A percentile compares a stretch with the other conserved stretches of the same genome.
Conservation (phyloP, 2,113 vertebrate species). For the Ameiurus melas region DNA sequence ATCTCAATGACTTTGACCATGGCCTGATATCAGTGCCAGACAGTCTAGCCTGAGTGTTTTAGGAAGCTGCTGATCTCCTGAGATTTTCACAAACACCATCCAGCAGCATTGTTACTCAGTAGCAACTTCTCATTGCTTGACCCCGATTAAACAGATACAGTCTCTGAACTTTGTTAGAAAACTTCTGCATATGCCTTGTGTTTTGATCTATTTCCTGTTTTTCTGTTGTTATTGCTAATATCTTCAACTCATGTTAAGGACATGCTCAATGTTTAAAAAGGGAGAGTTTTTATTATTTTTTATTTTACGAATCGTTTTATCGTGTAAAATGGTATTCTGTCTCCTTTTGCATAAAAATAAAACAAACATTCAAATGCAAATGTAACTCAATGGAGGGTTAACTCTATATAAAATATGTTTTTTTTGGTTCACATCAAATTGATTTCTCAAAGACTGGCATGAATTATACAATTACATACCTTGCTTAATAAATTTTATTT, state of each 20-base stretch:
- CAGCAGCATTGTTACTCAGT: neutral
- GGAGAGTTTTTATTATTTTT: too few relatives aligned
- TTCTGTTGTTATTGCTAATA: neutral
- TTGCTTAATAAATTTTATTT: neutral
- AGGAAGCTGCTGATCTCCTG: neutral
- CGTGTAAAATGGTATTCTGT: neutral
- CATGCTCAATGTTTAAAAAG: too few relatives aligned
- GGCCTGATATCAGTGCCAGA: neutral
- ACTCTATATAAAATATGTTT: too few relatives aligned
- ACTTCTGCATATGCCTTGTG: neutral
- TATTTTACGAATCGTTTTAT: neutral
- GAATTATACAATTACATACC: neutral
- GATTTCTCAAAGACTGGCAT: neutral
- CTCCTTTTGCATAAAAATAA: neutral
- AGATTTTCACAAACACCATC: neutral
- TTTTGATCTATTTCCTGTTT: neutral
- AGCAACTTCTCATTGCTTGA: neutral
- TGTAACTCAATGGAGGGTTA: neutral
- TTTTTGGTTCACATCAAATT: neutral
- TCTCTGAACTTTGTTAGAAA: neutral
- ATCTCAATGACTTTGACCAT: neutral
- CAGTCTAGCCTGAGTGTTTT: neutral
- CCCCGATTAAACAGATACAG: neutral
- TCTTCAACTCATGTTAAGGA: neutral
- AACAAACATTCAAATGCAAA: neutral